These are phyloP conservation scores for Geococcyx californianus DNA, from an alignment of 2,113 vertebrate genomes.

Conservation along the genomic window DNA sequence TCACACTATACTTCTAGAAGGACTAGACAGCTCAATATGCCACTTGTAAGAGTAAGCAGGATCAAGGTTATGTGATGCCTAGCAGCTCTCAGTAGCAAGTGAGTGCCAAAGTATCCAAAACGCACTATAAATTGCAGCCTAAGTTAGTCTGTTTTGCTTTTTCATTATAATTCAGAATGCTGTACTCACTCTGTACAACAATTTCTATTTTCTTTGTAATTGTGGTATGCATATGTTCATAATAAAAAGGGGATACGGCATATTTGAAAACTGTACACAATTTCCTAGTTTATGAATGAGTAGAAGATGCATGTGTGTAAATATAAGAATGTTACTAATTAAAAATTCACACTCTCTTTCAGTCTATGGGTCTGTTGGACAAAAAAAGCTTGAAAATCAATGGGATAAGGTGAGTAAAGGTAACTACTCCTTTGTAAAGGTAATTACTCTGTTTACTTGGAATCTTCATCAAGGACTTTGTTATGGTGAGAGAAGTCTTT, in stretches of 20 bases:
- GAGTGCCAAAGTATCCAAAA: background rate
- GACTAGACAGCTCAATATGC: background rate
- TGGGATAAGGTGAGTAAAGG: constrained; percentile 96
- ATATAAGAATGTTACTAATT: background rate
- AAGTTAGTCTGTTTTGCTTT: background rate
- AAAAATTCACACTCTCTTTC: background rate
- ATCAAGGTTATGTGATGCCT: background rate
- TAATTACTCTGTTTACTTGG: background rate
- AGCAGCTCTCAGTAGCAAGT: background rate
- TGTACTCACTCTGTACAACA: background rate
- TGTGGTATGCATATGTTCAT: background rate
- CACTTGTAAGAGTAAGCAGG: background rate
- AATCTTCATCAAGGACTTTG: background rate
- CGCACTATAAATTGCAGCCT: background rate
- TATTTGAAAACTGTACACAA: background rate
- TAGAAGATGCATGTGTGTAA: accelerated
- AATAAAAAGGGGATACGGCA: background rate
- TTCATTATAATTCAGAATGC: background rate
- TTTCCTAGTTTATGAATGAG: background rate
- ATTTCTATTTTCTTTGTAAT: background rate
- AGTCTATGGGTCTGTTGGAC: constrained; percentile 98
- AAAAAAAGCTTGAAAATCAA: constrained; percentile 98
- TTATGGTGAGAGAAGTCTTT: background rate
- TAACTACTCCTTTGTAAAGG: background rate
- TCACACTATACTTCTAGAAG: background rate